Conservation (phyloP, 2,888 invertebrate species). For the Papilio demoleus region DNA sequence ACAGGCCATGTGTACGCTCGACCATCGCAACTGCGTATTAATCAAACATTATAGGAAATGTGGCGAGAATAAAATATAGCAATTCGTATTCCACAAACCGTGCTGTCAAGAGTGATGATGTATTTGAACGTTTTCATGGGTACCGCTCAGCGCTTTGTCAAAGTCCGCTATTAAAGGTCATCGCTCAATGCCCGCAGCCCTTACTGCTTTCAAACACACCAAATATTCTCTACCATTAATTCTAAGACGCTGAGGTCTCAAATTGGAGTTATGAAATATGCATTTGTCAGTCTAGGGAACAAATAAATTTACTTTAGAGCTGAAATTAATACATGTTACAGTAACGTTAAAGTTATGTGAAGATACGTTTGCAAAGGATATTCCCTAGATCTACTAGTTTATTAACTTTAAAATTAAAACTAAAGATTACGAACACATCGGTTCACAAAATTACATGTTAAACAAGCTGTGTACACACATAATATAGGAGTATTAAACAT, state of each 20-base stretch:
- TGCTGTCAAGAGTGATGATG: constrained; percentile 78
- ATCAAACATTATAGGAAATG: constrained; percentile 73
- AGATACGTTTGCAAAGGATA: too few species aligned
- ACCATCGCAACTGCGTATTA: constrained; percentile 50
- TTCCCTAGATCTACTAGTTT: too few species aligned
- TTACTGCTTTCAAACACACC: constrained; percentile 42
- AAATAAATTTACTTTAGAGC: too few species aligned
- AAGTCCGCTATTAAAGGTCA: constrained; percentile 78
- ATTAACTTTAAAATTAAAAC: background rate
- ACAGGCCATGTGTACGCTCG: background rate
- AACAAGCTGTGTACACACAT: background rate
- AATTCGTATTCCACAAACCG: constrained; percentile 74
- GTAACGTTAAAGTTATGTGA: background rate
- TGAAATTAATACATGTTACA: too few species aligned
- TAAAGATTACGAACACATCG: background rate
- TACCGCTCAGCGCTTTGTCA: constrained; percentile 78
- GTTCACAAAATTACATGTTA: background rate
- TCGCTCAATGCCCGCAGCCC: constrained; percentile 66
- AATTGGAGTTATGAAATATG: background rate
- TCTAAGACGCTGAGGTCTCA: constrained; percentile 1
- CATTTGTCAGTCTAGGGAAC: background rate
- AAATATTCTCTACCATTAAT: constrained; percentile 34
- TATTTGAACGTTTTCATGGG: constrained; percentile 82
- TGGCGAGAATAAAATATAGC: constrained; percentile 81
- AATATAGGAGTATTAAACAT: too few species aligned